phyloP scores from a whole-genome alignment of 92 coral and sea anemone genomes.

The Palythoa caribaeorum region DNA sequence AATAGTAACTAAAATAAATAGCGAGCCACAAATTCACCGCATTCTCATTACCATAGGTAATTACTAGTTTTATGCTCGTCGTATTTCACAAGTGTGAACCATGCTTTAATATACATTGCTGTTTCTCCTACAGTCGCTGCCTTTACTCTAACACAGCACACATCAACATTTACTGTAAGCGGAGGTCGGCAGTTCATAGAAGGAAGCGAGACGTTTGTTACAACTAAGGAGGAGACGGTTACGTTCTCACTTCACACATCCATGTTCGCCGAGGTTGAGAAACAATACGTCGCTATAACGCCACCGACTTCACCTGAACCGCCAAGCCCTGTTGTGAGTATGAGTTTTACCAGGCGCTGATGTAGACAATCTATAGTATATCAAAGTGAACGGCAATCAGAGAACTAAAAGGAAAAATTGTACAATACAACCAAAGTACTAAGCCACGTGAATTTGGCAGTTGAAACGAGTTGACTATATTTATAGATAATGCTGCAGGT shows the following conservation, averaged over 20 bases:
- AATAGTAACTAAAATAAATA: too few relatives aligned
- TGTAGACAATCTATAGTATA: neutral
- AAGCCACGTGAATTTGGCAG: constrained; percentile 23
- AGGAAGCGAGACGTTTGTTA: constrained; percentile 66
- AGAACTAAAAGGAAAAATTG: neutral
- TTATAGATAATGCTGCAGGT: neutral
- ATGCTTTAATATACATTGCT: neutral
- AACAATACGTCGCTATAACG: constrained; percentile 95
- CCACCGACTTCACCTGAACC: constrained; percentile 98
- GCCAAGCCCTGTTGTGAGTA: constrained; percentile 71
- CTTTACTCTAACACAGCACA: constrained; percentile 22
- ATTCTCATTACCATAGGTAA: too few relatives aligned
- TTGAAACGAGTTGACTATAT: neutral
- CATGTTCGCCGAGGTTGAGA: constrained; percentile 94
- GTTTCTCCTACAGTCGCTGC: neutral
- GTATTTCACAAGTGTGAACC: neutral
- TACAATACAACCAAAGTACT: neutral
- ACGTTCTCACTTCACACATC: constrained; percentile 74
- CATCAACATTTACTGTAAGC: constrained; percentile 19
- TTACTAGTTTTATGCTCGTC: too few relatives aligned
- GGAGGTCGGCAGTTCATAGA: constrained; percentile 43
- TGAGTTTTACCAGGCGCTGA: constrained; percentile 38
- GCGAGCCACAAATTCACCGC: too few relatives aligned
- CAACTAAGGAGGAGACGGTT: constrained; percentile 82
- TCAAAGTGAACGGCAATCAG: neutral